Evolutionary conservation across 2,113 vertebrate species (phyloP), one percentile per base, ranked within the genome.

Genomic region (Lutjanus erythropterus): DNA sequence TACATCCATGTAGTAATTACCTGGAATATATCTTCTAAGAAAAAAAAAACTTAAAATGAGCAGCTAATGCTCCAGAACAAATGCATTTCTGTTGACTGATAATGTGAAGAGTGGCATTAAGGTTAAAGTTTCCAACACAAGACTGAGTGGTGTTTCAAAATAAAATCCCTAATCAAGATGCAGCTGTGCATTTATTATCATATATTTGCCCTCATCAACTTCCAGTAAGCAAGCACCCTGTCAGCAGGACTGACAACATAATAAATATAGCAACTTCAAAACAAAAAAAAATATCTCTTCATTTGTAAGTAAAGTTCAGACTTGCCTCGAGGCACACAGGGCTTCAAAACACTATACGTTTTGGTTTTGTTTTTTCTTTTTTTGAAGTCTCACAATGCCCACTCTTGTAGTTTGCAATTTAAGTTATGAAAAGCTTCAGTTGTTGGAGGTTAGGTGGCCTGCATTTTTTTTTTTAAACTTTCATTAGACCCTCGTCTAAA

Each of bases 401-500:
- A n/a, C 46, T 75, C 71, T 83, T 90, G 79, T 73, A 73, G 18
- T 88, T 70, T 62, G 11, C 47, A 77, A 55, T 83, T 81, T 69
- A 68, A 59, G 50, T 58, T 85, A 80, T 86, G 71, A 79, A 70
- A 83, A 85, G 76, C 66, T 80, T 86, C 67, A 84, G 69, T 69
- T 74, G 59, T 47, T 65, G 53, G 71, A 74, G 44, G 78, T 85
- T 58, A 83, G 83, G 81, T 88, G 75, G 71, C 55, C 78, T 75
- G 66, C 31, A n/a, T 68, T 65, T 80, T 83, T 65, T 80, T 83
- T 81, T 79, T 84, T 3, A 68, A 82, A 77, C 78, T 86, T 88
- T 89, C 81, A 88, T 88, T 79, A 78, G 61, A 71, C 73, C 84
- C 89, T 86, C 53, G 52, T 75, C 68, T 79, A 71, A 84, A 87